These are phyloP conservation scores for Teleogryllus oceanicus DNA, from an alignment of 2,888 invertebrate species.

Conservation along the genomic window DNA sequence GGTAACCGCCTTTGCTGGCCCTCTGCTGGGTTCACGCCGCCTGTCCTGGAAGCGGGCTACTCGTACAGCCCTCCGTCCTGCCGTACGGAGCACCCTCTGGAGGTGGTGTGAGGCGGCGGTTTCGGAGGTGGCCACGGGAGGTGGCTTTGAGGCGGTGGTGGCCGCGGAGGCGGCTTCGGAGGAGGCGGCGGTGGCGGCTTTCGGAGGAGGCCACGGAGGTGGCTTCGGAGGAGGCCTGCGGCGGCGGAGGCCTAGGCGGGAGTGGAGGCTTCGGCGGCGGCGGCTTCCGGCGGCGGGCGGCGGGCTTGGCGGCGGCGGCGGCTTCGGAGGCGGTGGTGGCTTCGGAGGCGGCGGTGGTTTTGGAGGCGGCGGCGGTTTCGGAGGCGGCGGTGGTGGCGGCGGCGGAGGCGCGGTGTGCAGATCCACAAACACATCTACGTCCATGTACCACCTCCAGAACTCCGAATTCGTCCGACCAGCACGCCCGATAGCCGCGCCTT, in stretches of 20 bases:
- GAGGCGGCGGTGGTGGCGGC: conserved; percentile 29
- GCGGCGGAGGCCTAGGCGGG: conserved; percentile 39
- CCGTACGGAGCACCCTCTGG: conserved; percentile 34
- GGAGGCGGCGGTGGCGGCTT: conserved; percentile 32
- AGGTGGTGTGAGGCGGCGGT: conserved; percentile 27
- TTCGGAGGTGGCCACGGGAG: conserved; percentile 22
- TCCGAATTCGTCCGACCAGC: conserved; percentile 62
- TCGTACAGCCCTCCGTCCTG: conserved; percentile 33
- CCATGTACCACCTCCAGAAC: conserved; percentile 85
- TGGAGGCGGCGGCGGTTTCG: conserved; percentile 31
- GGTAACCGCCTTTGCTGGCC: conserved; percentile 43
- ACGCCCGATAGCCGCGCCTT: conserved; percentile 62
- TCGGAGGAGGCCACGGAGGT: conserved; percentile 42
- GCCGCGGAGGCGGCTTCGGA: conserved; percentile 26
- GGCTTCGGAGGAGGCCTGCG: conserved; percentile 41
- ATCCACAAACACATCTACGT: conserved; percentile 87
- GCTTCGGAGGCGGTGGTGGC: conserved; percentile 21
- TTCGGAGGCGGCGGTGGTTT: conserved; percentile 29
- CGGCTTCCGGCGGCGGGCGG: conserved; percentile 41
- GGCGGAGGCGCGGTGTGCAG: conserved; percentile 48
- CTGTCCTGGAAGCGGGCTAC: conserved; percentile 40
- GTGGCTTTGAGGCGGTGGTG: conserved; percentile 28
- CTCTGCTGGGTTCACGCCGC: conserved; percentile 42
- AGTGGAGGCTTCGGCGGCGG: conserved; percentile 43
- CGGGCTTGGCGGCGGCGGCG: conserved; percentile 33